Base-by-base conservation (phyloP, 2,888 invertebrate genomes). In the Hirudinaria manillensis region DNA sequence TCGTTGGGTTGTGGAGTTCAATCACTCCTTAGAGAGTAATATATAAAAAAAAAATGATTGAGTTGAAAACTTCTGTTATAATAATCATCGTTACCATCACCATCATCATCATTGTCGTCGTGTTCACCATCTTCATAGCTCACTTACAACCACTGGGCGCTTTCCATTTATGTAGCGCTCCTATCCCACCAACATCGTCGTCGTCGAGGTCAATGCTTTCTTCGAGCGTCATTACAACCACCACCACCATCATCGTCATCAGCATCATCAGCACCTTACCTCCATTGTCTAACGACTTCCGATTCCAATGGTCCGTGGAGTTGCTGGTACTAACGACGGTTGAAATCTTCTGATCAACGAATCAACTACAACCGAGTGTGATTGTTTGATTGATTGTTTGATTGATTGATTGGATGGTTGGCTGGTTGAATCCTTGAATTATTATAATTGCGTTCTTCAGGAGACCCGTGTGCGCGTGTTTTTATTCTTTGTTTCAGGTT, bases 71-170 rank as follows among this genome's bases (percentile, higher is more conserved):
- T 4, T 45, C 10, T 10, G 10, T 74, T 67, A 73, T 74, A 66
- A 73, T 66, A 29, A 38, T 74, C 53, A 67, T 32, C 72, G 36
- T 65, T 72, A 74, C 6, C 75, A 45, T 45, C 70, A 51, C 38
- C 70, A 72, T 75, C 75, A 72, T 72, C 75, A 72, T 75, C 75
- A 73, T 75, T 45, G 72, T 72, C 70, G 72, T 73, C 51, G 68
- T 75, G 38, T 74, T 73, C 19, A 38, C 72, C 75, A 51, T 27
- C n/a, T 24, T 53, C 53, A 55, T 32, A 72, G n/a, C 72, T 38
- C 56, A 70, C 36, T 72, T 70, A 74, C n/a, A 29, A 74, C 36
- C 68, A 74, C 65, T 70, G 36, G 36, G 71, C n/a, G n/a, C n/a
- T n/a, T n/a, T n/a, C n/a, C n/a, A n/a, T n/a, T n/a, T n/a, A n/a